phyloP scores from a whole-genome alignment of 2,888 invertebrate species.

The Epistrophe grossulariae region DNA sequence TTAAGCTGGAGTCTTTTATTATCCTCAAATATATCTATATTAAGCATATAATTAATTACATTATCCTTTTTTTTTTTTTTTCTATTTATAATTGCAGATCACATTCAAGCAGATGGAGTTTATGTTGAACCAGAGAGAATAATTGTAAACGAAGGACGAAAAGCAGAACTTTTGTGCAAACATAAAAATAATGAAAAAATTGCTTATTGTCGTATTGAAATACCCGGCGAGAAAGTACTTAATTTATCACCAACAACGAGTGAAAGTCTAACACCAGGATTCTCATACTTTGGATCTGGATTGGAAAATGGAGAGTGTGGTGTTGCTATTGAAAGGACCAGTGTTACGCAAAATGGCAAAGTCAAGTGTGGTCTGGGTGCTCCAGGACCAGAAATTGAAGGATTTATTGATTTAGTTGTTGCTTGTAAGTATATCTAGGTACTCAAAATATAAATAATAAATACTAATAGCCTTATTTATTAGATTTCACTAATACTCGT shows the following conservation, averaged over 20 bases:
- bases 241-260: conserved; percentile 84
- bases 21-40: not conserved
- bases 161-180: conserved; percentile 81
- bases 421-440: conserved; percentile 88
- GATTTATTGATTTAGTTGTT: conserved; percentile 87
- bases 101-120: conserved; percentile 80
- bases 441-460: too few species aligned
- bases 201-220: conserved; percentile 84
- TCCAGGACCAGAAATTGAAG: conserved; percentile 86
- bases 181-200: conserved; percentile 79
- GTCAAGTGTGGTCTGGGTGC: conserved; percentile 88
- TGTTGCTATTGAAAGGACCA: conserved; percentile 87
- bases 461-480: too few species aligned
- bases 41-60: conserved; percentile 62
- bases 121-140: conserved; percentile 82
- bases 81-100: conserved; percentile 79
- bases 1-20: not conserved
- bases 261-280: conserved; percentile 84
- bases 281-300: conserved; percentile 85
- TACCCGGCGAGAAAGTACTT: conserved; percentile 84
- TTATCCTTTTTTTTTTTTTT: conserved; percentile 42
- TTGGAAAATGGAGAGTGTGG: conserved; percentile 89
- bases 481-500: too few species aligned
- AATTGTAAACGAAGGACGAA: conserved; percentile 82
- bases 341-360: conserved; percentile 88